phyloP scores from a whole-genome alignment of 2,888 invertebrate species.

The Allolobophora icterica region DNA sequence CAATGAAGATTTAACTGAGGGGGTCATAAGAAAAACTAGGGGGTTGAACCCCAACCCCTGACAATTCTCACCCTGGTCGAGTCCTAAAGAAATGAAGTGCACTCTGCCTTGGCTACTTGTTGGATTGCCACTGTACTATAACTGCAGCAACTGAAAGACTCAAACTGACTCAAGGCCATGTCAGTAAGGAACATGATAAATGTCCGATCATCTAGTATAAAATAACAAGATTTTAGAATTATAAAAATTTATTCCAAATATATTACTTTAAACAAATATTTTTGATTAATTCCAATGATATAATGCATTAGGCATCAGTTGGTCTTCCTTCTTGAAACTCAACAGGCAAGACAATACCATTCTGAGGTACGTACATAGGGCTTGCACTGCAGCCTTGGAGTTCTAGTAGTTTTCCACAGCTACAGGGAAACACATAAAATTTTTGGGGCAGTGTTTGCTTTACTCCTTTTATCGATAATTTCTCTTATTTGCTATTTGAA shows the following conservation, averaged over 20 bases:
- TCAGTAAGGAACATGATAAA: background rate
- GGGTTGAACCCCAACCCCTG: too few species aligned
- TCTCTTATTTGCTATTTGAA: background rate
- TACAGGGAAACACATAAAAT: background rate
- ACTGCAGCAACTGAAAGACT: slow-evolving; percentile 7
- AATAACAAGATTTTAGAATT: background rate
- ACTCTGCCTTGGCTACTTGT: background rate
- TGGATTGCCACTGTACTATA: background rate
- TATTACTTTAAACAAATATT: background rate
- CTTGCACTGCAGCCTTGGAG: background rate
- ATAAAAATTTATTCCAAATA: background rate
- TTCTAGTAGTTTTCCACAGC: background rate
- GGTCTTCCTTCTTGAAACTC: background rate
- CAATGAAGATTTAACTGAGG: too few species aligned
- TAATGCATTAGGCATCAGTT: background rate
- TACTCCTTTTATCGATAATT: background rate
- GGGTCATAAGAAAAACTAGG: too few species aligned
- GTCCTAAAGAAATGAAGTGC: background rate
- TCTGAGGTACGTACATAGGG: background rate
- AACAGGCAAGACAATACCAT: background rate
- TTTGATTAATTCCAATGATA: background rate
- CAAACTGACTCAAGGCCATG: background rate
- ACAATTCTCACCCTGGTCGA: too few species aligned
- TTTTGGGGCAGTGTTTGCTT: background rate
- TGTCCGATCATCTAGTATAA: background rate